Evolutionary conservation across 2,888 invertebrate genomes (phyloP).

Genomic region (Congeria kusceri): DNA sequence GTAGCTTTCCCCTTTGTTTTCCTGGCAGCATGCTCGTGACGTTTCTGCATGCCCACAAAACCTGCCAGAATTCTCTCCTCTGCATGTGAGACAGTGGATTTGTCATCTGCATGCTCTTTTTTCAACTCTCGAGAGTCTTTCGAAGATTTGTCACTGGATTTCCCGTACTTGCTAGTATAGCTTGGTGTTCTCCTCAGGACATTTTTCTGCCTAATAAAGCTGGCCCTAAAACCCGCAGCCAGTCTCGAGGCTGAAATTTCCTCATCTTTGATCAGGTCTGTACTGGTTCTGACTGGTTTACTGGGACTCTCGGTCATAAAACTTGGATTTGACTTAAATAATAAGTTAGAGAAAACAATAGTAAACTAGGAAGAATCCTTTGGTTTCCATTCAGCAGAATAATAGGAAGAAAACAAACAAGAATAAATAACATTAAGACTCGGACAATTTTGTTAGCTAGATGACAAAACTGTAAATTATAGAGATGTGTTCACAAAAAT

Average conservation of each 20-base stretch:
- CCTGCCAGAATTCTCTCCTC: conserved; percentile 1
- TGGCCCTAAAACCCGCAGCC: conserved; percentile 25
- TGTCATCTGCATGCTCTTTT: too few relatives aligned
- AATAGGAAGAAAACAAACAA: too few relatives aligned
- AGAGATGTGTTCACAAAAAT: too few relatives aligned
- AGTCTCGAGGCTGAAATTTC: conserved; percentile 17
- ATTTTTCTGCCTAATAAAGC: conserved; percentile 27
- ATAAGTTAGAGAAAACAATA: too few relatives aligned
- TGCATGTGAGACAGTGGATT: neutral
- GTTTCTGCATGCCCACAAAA: neutral
- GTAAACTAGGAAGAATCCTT: too few relatives aligned
- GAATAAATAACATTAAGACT: too few relatives aligned
- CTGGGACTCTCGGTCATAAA: neutral
- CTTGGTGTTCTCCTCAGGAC: conserved; percentile 12
- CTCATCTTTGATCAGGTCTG: neutral
- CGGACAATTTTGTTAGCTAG: too few relatives aligned
- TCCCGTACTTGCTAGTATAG: conserved; percentile 20
- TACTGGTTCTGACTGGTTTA: neutral
- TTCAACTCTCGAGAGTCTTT: too few relatives aligned
- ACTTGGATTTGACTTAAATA: neutral
- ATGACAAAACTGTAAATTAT: too few relatives aligned
- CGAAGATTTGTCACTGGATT: neutral
- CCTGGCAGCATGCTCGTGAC: too few relatives aligned
- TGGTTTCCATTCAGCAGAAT: too few relatives aligned
- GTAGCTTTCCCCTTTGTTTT: too few relatives aligned